These are phyloP conservation scores for Panurus biarmicus DNA, from an alignment of 2,113 vertebrate species.

Conservation along the genomic window DNA sequence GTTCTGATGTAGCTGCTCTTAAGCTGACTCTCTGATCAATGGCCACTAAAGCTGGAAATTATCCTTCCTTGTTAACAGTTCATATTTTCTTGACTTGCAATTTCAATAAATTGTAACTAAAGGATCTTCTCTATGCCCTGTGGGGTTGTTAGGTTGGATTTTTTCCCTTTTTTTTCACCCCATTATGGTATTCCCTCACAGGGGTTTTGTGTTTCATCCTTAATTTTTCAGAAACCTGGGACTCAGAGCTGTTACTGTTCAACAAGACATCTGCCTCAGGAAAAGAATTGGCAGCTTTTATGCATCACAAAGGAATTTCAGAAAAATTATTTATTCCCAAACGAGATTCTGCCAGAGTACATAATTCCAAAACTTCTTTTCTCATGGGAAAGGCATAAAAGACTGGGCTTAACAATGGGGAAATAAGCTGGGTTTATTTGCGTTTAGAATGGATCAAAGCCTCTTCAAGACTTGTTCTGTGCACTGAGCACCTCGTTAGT, in stretches of 20 bases:
- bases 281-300: constrained; percentile 39
- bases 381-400: background rate
- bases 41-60: background rate
- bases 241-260: background rate
- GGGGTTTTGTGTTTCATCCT: background rate
- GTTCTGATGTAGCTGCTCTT: background rate
- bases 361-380: background rate
- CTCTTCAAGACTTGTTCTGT: background rate
- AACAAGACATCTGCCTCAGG: constrained; percentile 26
- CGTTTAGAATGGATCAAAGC: background rate
- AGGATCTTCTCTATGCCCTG: background rate
- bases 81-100: background rate
- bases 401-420: background rate
- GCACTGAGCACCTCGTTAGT: background rate
- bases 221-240: background rate
- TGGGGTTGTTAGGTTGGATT: background rate
- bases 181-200: background rate
- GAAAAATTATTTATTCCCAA: constrained; percentile 26
- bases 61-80: background rate
- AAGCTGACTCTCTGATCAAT: background rate
- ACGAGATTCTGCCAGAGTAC: background rate
- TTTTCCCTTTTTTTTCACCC: background rate
- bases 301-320: constrained; percentile 9
- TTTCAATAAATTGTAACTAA: background rate
- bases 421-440: constrained; percentile 20